A percentile compares a stretch with the other conserved stretches of the same genome.
These are phyloP conservation scores for Palythoa grandiflora DNA, from an alignment of 92 coral and sea anemone species.

Conservation along the genomic window DNA sequence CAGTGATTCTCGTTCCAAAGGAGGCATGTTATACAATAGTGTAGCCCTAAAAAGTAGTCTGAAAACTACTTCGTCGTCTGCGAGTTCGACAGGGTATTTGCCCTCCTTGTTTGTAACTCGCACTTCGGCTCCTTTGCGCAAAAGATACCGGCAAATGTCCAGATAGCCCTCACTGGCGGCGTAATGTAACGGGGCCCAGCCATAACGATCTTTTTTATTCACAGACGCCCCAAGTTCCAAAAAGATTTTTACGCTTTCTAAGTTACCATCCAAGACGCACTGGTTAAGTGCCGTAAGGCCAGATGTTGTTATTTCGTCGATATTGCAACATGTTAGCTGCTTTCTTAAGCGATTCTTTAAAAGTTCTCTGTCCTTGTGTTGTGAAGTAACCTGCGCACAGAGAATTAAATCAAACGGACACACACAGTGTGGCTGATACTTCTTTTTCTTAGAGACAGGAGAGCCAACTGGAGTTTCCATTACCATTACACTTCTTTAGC, in stretches of 20 bases:
- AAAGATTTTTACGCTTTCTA: constrained; percentile 83
- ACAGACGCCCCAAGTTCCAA: constrained; percentile 92
- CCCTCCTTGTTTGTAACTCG: constrained; percentile 83
- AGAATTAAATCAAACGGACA: constrained; percentile 77
- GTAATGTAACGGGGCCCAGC: constrained; percentile 94
- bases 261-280: constrained; percentile 91
- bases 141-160: constrained; percentile 85
- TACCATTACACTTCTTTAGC: background rate
- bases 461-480: constrained; percentile 11
- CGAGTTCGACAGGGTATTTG: constrained; percentile 88
- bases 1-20: constrained; percentile 59
- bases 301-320: constrained; percentile 87
- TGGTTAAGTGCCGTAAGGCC: constrained; percentile 96
- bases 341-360: constrained; percentile 71
- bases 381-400: constrained; percentile 71
- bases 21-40: constrained; percentile 65
- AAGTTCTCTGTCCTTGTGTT: constrained; percentile 69
- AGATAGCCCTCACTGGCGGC: constrained; percentile 97
- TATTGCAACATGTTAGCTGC: constrained; percentile 78
- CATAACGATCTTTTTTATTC: constrained; percentile 85
- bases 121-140: constrained; percentile 87
- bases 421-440: constrained; percentile 8
- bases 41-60: constrained; percentile 85
- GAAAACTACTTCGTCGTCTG: constrained; percentile 83
- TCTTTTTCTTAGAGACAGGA: constrained; percentile 25